These are phyloP conservation scores for Platycercus adscitus DNA, from an alignment of 2,113 vertebrate species.

Conservation along the genomic window DNA sequence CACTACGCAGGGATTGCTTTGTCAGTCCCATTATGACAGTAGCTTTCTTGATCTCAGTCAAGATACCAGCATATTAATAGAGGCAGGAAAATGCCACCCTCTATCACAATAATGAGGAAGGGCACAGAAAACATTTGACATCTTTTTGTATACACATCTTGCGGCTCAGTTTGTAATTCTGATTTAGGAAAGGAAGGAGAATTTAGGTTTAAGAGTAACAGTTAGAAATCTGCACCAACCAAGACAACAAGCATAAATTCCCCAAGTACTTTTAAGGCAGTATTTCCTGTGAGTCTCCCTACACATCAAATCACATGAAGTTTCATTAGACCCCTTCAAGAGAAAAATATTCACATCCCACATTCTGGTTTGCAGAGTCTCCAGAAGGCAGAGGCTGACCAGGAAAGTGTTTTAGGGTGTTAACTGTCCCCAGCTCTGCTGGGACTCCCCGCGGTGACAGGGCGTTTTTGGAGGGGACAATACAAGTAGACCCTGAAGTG, in stretches of 20 bases:
- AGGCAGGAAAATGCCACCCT: background rate
- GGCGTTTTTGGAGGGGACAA: fast-evolving
- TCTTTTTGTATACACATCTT: background rate
- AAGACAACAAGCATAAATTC: background rate
- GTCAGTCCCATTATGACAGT: background rate
- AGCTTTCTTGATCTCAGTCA: background rate
- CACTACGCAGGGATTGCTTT: background rate
- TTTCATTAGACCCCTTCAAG: background rate
- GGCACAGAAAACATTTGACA: background rate
- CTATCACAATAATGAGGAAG: background rate
- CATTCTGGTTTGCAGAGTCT: background rate
- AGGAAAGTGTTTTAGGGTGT: background rate
- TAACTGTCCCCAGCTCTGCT: background rate
- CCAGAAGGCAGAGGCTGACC: background rate
- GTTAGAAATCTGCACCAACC: background rate
- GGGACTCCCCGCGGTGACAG: fast-evolving
- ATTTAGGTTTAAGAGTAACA: background rate
- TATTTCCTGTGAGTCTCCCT: background rate
- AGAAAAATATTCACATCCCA: background rate
- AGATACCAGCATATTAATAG: background rate
- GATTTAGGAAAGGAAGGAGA: background rate
- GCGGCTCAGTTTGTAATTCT: background rate
- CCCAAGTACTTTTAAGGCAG: background rate
- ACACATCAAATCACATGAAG: background rate
- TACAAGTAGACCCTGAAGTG: background rate